A percentile compares a stretch with the other conserved stretches of the same genome.
phyloP scores from a whole-genome alignment of 2,888 invertebrate genomes.

The Tachina lurida region DNA sequence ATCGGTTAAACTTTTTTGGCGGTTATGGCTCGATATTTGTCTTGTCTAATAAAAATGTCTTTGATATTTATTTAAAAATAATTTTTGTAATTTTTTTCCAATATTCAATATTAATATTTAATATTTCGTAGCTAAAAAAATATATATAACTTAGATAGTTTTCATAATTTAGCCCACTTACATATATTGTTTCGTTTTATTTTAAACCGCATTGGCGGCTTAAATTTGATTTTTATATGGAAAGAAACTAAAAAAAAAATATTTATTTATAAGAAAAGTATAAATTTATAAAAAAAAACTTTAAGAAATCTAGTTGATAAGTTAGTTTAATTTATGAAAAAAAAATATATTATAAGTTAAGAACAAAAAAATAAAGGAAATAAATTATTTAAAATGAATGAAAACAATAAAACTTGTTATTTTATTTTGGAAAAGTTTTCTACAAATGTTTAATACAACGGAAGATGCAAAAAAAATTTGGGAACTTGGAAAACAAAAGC shows the following conservation, averaged over 20 bases:
- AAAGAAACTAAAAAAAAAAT: not conserved
- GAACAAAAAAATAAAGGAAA: constrained; percentile 19
- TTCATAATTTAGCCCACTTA: not conserved
- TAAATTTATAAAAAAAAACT: constrained; percentile 44
- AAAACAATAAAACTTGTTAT: constrained; percentile 25
- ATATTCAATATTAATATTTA: no score
- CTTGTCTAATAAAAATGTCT: no score
- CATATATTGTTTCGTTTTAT: constrained; percentile 9
- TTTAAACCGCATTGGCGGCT: constrained; percentile 1
- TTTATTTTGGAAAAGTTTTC: not conserved
- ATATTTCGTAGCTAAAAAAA: no score
- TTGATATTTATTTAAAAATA: no score
- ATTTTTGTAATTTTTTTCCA: no score
- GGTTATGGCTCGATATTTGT: no score
- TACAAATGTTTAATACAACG: no score
- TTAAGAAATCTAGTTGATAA: constrained; percentile 41
- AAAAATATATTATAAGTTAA: constrained; percentile 43
- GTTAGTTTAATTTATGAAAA: constrained; percentile 63
- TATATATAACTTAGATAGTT: not conserved
- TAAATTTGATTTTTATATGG: constrained; percentile 32
- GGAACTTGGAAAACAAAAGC: no score
- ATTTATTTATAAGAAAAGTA: constrained; percentile 52
- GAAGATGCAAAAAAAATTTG: no score
- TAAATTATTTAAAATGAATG: constrained; percentile 59
- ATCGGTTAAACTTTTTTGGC: no score